Percentiles rank a stretch among this genome's conserved stretches.
Conservation (phyloP, 2,113 vertebrate genomes). For the Cochlearius cochlearius region DNA sequence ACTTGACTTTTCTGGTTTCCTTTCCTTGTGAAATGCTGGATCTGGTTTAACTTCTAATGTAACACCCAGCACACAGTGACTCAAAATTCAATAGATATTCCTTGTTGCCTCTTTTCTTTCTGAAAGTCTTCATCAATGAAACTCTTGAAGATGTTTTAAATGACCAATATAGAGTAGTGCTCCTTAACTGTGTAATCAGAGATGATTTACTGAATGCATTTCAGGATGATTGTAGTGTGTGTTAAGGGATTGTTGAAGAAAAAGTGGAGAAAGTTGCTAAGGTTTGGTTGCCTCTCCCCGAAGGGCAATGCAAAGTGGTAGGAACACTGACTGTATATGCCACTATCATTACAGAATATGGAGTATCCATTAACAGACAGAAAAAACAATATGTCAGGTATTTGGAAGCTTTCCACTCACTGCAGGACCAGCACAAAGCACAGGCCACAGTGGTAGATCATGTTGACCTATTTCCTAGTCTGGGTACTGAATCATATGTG, state of each 20-base stretch:
- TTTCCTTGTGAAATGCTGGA: neutral
- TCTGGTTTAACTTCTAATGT: conserved; percentile 9
- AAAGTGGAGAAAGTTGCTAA: neutral
- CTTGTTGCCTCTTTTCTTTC: neutral
- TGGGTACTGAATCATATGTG: neutral
- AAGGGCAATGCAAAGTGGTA: neutral
- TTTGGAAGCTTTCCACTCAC: neutral
- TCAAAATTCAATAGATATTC: conserved; percentile 27
- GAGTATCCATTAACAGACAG: neutral
- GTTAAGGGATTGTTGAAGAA: neutral
- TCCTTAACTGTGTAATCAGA: conserved; percentile 21
- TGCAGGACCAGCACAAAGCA: neutral
- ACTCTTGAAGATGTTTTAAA: conserved; percentile 39
- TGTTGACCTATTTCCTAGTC: neutral
- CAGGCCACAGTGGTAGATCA: neutral
- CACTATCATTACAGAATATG: neutral
- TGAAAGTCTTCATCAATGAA: conserved; percentile 4
- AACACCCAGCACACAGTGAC: neutral
- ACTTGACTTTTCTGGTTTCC: conserved; percentile 14
- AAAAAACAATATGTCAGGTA: neutral
- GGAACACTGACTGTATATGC: neutral
- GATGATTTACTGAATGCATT: neutral
- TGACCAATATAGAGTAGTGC: neutral
- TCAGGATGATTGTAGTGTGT: neutral
- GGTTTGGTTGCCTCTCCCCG: neutral